Base-by-base conservation (phyloP, 2,888 invertebrate genomes). In the Helleia helle region DNA sequence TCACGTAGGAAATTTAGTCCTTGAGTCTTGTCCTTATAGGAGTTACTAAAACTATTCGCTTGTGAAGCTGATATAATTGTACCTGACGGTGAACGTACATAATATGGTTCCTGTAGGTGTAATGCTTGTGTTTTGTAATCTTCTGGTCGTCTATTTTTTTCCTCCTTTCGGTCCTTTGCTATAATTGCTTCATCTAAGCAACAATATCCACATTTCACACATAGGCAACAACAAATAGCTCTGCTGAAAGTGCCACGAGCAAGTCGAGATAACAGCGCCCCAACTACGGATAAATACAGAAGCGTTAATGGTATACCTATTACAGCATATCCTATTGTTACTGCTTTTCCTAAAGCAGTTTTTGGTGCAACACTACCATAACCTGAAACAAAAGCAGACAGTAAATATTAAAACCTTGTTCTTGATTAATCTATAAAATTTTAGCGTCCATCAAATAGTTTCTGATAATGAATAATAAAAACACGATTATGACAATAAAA, bases 291-390 rank as follows among this genome's bases (percentile, higher is more conserved):
- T 51, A 96, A 86, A 71, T 95, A 96, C 37, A 96, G 89, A 43
- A 96, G 87, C 42, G 95, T 95, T 49, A 96, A 73, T 0, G 96
- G 96, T 54, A 96, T 95, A 12, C 96, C 95, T 43, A 96, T 87
- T 51, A 93, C 89, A 26, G 95, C 94, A 72, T 95, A 95, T 11
- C 91, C 91, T 76, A 94, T 91, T n/a, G 97, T 97, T 1, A 96
- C 92, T 25, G 94, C 90, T 71, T 97, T 95, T 4, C 97, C 97
- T 46, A 94, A 80, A n/a, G 93, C 90, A 15, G 97, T 96, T 57
- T 91, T 90, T 0, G 97, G 96, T 1, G 96, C 93, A 40, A 96
- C 93, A 71, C 95, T 96, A 42, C 97, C 97, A 64, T 96, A 97
- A 55, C 97, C 96, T 96, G 87, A 0, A 79, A 86, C 56, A 50